Evolutionary conservation across 2,113 vertebrate genomes (phyloP), one percentile per base, ranked within the genome.

Genomic region (Odontesthes bonariensis): DNA sequence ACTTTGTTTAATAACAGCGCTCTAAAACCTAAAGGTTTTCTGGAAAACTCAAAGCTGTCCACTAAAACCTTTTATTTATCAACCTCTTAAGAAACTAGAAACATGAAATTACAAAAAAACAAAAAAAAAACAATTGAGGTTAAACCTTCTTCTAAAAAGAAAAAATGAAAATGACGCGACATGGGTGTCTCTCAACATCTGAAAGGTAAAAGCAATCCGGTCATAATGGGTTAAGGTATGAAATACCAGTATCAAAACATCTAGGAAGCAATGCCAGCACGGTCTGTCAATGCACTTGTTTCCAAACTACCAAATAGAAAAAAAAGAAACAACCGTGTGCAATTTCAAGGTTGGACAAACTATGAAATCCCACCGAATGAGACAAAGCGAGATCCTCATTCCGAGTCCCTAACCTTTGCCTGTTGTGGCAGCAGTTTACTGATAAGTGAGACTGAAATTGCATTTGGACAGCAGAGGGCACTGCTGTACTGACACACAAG

Each of bases 401-500:
- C 42, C 42, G 6, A 49, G 19, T 17, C 5, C 17, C 46, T 19
- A 5, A 49, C 6, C 7, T 10, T 8, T 8, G 10, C 35, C 35
- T 10, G 6, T 10, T 2, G 35, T 38, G 35, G 35, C 35, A 38
- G 35, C 35, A 38, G 7, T 38, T 49, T 49, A 6, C 46, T 49
- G 5, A n/a, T n/a, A 6, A n/a, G 5, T 49, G 17, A 19, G 46
- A 13, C 19, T 49, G 46, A 49, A 7, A 47, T 17, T 16, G 7
- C 16, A 49, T 19, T 49, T 16, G 5, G 46, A 4, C 61, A 31
- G 71, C 56, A 83, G 85, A 82, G 67, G 79, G 55, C 54, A 58
- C 78, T 77, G 64, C 22, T 67, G 74, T 10, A 46, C 73, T 55
- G 11, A 51, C n/a, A 12, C 70, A 47, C 16, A 53, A 46, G 33